Percentiles rank a stretch among this genome's conserved stretches.
phyloP scores from a whole-genome alignment of 2,113 vertebrate genomes.

The Corvus moneduloides region DNA sequence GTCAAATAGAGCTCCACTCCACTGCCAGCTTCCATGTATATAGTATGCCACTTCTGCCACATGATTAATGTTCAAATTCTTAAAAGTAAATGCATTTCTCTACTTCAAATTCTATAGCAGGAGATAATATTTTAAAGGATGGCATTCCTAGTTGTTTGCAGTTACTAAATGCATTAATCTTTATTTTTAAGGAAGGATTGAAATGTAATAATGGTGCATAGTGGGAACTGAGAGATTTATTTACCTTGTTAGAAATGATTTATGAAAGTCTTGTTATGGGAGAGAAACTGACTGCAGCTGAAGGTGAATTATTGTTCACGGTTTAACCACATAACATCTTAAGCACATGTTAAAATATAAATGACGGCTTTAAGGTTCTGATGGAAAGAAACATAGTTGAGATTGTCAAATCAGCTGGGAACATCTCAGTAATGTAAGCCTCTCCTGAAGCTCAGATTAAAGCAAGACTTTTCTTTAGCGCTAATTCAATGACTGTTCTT shows the following conservation, averaged over 20 bases:
- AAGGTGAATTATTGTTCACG: constrained; percentile 23
- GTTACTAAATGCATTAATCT: constrained; percentile 46
- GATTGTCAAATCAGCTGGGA: not conserved
- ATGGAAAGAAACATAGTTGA: constrained; percentile 1
- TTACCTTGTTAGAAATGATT: constrained; percentile 10
- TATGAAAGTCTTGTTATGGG: constrained; percentile 22
- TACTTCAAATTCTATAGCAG: not conserved
- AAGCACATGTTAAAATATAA: constrained; percentile 22
- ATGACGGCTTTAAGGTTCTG: not conserved
- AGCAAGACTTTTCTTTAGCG: not conserved
- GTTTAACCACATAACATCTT: constrained; percentile 20
- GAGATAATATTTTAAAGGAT: constrained; percentile 28
- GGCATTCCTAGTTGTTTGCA: constrained; percentile 3
- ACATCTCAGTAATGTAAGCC: not conserved
- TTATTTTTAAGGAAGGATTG: constrained; percentile 44
- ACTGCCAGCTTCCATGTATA: not conserved
- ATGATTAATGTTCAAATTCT: not conserved
- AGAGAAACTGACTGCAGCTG: not conserved
- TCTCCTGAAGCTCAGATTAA: not conserved
- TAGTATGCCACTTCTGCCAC: not conserved
- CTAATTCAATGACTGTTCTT: not conserved
- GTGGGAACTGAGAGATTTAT: constrained; percentile 24
- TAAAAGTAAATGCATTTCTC: constrained; percentile 13
- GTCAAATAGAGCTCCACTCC: not conserved
- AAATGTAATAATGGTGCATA: constrained; percentile 41